These are phyloP conservation scores for Erpobdella octoculata DNA, from an alignment of 2,888 invertebrate species.

Conservation along the genomic window DNA sequence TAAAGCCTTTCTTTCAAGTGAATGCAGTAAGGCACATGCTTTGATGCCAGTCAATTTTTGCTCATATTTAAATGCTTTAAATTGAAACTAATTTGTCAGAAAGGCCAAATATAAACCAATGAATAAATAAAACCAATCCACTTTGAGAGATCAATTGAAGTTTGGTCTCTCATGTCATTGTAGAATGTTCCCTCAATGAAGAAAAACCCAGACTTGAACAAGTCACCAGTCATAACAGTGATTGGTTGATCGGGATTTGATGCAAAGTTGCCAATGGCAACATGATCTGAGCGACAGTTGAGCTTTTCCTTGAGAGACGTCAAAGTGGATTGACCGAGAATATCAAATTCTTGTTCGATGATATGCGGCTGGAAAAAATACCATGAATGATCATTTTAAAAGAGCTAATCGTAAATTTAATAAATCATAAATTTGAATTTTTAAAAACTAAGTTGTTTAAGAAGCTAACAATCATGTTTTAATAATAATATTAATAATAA, in stretches of 20 bases:
- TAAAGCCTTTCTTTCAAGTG: too few relatives aligned
- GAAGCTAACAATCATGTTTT: too few relatives aligned
- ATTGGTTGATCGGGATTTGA: conserved; percentile 44
- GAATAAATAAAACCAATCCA: conserved; percentile 35
- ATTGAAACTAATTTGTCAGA: too few relatives aligned
- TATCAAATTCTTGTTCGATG: conserved; percentile 57
- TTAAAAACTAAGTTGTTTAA: too few relatives aligned
- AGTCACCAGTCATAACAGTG: neutral
- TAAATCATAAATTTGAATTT: too few relatives aligned
- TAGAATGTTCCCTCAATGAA: conserved; percentile 73
- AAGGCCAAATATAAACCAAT: too few relatives aligned
- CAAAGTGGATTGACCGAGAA: conserved; percentile 64
- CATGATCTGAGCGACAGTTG: conserved; percentile 64
- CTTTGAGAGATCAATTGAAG: conserved; percentile 63
- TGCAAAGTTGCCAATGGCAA: conserved; percentile 52
- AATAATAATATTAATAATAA: too few relatives aligned
- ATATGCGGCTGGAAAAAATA: conserved; percentile 20
- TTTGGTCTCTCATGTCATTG: conserved; percentile 62
- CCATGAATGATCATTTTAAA: neutral
- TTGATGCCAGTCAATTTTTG: too few relatives aligned
- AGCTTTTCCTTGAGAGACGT: conserved; percentile 68
- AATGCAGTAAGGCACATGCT: too few relatives aligned
- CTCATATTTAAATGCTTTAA: too few relatives aligned
- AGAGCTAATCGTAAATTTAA: too few relatives aligned
- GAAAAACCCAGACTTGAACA: conserved; percentile 63